A percentile compares a stretch with the other conserved stretches of the same genome.
phyloP scores from a whole-genome alignment of 1,140 invertebrate species.

The Lepidotrigona ventralis region DNA sequence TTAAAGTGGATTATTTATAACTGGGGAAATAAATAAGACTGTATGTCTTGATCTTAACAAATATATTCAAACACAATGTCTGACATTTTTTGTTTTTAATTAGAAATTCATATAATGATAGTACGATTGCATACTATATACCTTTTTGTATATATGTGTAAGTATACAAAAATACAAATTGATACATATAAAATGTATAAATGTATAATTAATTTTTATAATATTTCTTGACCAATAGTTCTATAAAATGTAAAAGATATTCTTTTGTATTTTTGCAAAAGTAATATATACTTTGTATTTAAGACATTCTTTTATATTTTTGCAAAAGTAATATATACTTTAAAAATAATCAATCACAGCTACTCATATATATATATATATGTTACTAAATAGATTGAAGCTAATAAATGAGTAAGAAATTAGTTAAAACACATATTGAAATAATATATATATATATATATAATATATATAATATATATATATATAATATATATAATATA shows the following conservation, averaged over 20 bases:
- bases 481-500: no score
- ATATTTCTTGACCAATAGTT: slow-evolving; percentile 1
- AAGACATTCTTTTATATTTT: slow-evolving; percentile 20
- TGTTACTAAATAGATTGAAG: slow-evolving; percentile 33
- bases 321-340: slow-evolving; percentile 15
- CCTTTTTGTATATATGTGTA: slow-evolving; percentile 14
- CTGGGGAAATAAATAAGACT: slow-evolving; percentile 34
- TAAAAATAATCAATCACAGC: slow-evolving; percentile 50
- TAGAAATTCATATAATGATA: slow-evolving; percentile 10
- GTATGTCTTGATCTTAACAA: neutral
- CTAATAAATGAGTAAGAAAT: slow-evolving; percentile 46
- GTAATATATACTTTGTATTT: neutral
- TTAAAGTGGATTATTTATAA: slow-evolving; percentile 12
- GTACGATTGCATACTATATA: slow-evolving; percentile 24
- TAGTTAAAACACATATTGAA: slow-evolving; percentile 23
- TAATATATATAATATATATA: no score
- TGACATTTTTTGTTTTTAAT: slow-evolving; percentile 9
- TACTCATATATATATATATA: slow-evolving; percentile 27
- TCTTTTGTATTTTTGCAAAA: slow-evolving; percentile 14
- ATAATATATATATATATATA: no score
- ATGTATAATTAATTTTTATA: slow-evolving; percentile 9
- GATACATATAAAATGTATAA: slow-evolving; percentile 40
- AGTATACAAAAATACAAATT: slow-evolving; percentile 41
- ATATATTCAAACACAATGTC: slow-evolving; percentile 31
- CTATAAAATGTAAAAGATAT: slow-evolving; percentile 21